These are phyloP conservation scores for Caenorhabditis wallacei DNA, from an alignment of 2,888 invertebrate species.

Conservation along the genomic window DNA sequence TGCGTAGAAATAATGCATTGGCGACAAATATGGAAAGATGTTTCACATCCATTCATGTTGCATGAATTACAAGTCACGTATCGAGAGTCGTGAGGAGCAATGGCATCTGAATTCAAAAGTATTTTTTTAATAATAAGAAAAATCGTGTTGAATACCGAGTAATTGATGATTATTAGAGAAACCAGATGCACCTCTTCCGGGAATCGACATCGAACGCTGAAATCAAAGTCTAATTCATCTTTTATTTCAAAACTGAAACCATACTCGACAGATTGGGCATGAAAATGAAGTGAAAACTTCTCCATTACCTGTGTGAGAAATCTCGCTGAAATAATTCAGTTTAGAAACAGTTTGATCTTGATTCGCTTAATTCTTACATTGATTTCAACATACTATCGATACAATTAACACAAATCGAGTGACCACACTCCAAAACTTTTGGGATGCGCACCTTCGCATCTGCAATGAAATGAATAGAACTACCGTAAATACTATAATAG, in stretches of 20 bases:
- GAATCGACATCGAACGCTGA: constrained; percentile 6
- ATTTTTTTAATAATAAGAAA: background rate
- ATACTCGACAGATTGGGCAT: constrained; percentile 31
- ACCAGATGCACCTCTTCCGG: background rate
- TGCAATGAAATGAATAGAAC: too few species aligned
- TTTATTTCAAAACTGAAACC: too few species aligned
- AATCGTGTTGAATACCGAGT: background rate
- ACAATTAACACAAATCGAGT: background rate
- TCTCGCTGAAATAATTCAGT: too few species aligned
- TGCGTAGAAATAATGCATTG: constrained; percentile 38
- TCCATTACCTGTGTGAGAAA: constrained; percentile 22
- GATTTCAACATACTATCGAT: background rate
- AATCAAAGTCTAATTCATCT: background rate
- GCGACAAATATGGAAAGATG: constrained; percentile 42
- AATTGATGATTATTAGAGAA: constrained; percentile 44
- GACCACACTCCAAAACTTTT: constrained; percentile 22
- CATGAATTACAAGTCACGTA: constrained; percentile 21
- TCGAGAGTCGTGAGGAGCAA: constrained; percentile 26
- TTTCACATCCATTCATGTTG: constrained; percentile 27
- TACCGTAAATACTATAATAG: too few species aligned
- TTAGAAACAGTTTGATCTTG: background rate
- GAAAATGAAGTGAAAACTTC: background rate
- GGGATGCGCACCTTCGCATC: background rate
- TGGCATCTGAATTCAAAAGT: constrained; percentile 8
- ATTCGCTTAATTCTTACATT: constrained; percentile 8